These are phyloP conservation scores for Alethe diademata DNA, from an alignment of 2,113 vertebrate genomes.

Conservation along the genomic window DNA sequence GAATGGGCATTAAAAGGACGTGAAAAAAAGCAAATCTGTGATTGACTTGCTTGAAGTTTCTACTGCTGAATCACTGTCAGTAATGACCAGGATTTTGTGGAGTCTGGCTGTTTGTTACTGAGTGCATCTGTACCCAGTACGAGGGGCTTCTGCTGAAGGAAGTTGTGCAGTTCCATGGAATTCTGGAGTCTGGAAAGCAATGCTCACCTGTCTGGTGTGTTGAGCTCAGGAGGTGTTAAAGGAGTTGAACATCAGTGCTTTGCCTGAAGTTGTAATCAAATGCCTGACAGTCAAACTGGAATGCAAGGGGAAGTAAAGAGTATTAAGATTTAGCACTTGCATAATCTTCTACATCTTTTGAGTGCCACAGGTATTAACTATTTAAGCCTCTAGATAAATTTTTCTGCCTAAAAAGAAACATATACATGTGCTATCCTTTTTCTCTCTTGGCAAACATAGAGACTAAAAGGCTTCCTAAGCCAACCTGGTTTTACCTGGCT, in stretches of 20 bases:
- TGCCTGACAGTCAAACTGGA: background rate
- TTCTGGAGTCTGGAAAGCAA: background rate
- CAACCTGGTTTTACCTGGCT: background rate
- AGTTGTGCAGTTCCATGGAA: background rate
- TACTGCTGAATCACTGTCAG: background rate
- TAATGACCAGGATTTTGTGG: background rate
- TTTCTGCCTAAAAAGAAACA: background rate
- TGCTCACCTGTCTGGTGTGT: background rate
- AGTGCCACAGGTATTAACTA: background rate
- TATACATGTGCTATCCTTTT: background rate
- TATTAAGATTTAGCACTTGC: background rate
- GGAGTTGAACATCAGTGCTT: background rate
- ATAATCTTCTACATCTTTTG: background rate
- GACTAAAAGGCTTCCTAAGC: background rate
- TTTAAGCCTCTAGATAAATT: background rate
- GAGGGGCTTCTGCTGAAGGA: background rate
- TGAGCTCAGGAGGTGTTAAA: background rate
- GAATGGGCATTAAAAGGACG: background rate
- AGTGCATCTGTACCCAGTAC: rapidly evolving
- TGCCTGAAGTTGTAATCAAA: background rate
- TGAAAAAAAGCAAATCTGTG: background rate
- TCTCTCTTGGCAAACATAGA: background rate
- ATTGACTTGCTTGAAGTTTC: background rate
- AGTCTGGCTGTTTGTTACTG: background rate
- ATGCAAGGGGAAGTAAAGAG: background rate